Base-by-base conservation (phyloP, 2,888 invertebrate genomes). In the Furcula furcula region DNA sequence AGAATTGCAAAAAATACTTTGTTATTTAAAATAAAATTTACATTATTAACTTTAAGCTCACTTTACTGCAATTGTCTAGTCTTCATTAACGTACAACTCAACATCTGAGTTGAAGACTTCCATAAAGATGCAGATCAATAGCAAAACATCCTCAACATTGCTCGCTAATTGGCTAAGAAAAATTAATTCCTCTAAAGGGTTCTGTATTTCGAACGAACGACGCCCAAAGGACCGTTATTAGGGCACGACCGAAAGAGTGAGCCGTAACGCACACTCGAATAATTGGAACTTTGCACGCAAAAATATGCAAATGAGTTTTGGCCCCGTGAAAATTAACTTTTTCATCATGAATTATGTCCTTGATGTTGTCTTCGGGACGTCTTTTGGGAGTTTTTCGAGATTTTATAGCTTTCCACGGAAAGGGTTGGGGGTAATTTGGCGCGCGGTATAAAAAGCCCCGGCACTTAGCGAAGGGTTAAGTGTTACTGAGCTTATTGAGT, bases 271-370 rank as follows among this genome's bases (percentile, higher is more conserved):
- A 65, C 66, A 75, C 75, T 76, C 75, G 67, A 78, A 83, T 88
- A 86, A 86, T 86, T 81, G 84, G n/a, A 74, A 75, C 66, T 63
- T 62, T 53, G 75, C 67, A 62, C 63, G 76, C 79, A 78, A 85
- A 88, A 87, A 85, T 87, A 88, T 88, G 88, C 77, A 88, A 87
- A 88, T 86, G 75, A 74, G 72, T 56, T 72, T 69, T 65, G 55
- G 62, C 73, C 62, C 67, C 63, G 76, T 69, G 81, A 81, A 86
- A 88, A 87, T 87, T 84, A 85, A 88, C 86, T 88, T 88, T 87
- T 88, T 86, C 88, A 87, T 87, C 72, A 87, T 88, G 88, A 87
- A 85, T 86, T 84, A 88, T 85, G 83, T 85, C 84, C 69, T 82
- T 72, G 64, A 79, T 67, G 66, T 59, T 76, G 79, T 85, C 85